These are phyloP conservation scores for Artibeus lituratus DNA, from an alignment of 2,797 vertebrate species.

Conservation along the genomic window DNA sequence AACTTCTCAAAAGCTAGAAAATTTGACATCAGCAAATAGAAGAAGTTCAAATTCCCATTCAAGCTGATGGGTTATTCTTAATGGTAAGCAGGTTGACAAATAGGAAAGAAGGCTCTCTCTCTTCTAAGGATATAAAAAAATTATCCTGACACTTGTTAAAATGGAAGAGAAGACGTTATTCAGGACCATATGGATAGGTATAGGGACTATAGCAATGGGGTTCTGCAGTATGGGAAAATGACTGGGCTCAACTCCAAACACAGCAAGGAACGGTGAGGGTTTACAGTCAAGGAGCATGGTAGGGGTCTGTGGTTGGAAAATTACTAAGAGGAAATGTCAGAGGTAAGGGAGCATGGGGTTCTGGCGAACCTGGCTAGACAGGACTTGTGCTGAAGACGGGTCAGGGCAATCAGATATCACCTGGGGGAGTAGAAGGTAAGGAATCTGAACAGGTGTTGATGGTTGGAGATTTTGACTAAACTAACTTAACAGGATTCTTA, in stretches of 20 bases:
- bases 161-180: neutral
- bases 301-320: neutral
- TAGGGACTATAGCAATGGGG: neutral
- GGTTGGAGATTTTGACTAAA: neutral
- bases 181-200: neutral
- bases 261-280: neutral
- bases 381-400: neutral
- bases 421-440: neutral
- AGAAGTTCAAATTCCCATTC: conserved; percentile 43
- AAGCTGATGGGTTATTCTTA: conserved; percentile 40
- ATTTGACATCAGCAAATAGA: conserved; percentile 57
- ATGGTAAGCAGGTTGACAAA: conserved; percentile 48
- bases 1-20: conserved; percentile 53
- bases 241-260: neutral
- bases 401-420: neutral
- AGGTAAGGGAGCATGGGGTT: neutral
- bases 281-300: neutral
- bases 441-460: neutral
- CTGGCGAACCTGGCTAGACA: neutral
- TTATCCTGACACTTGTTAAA: neutral
- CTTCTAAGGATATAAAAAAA: neutral
- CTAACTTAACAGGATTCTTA: neutral
- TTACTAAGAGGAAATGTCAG: neutral
- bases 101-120: neutral
- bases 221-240: neutral